Base-by-base conservation (phyloP, 2,888 invertebrate genomes). In the Himalopsyche tibetana region DNA sequence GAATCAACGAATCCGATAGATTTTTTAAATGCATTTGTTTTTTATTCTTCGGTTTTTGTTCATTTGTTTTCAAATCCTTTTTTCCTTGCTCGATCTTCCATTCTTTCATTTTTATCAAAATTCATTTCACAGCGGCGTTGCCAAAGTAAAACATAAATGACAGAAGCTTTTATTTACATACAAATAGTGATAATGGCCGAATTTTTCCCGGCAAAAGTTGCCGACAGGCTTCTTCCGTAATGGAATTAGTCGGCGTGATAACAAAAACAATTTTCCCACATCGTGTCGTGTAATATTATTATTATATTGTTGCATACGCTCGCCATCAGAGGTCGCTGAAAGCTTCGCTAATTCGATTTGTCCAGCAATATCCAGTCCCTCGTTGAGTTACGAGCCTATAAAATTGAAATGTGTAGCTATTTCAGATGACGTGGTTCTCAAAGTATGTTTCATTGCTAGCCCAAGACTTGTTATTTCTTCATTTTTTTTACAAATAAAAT, bases 251-350 rank as follows among this genome's bases (percentile, higher is more conserved):
- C 19, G 19, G 63, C 19, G 63, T 11, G 63, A 28, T 28, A 63
- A 63, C 63, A 63, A 63, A 63, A 63, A 63, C 63, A 63, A 63
- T 63, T 19, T 63, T 63, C 63, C 63, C 63, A 63, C 28, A 63
- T 63, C 28, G 63, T 28, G 63, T 63, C 63, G 63, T 63, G 8
- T 63, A 63, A 63, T 63, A 63, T 63, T 63, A 28, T 63, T 63
- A 63, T 28, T 19, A 28, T 63, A 28, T 28, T 63, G 63, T 51
- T 63, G 63, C 63, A 63, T 63, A 63, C 28, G 11, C 63, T 19
- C 63, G 63, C 63, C 63, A 63, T 63, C 63, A 63, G 63, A 19
- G 63, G 63, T 28, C 63, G 6, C 63, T 63, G 63, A 63, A 63
- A 63, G 63, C 63, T 63, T 63, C 63, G 19, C 19, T 63, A 63